Percentiles rank a stretch among this genome's conserved stretches.
Evolutionary conservation across 2,888 invertebrate genomes (phyloP).

Genomic region (Xylophagus ater): DNA sequence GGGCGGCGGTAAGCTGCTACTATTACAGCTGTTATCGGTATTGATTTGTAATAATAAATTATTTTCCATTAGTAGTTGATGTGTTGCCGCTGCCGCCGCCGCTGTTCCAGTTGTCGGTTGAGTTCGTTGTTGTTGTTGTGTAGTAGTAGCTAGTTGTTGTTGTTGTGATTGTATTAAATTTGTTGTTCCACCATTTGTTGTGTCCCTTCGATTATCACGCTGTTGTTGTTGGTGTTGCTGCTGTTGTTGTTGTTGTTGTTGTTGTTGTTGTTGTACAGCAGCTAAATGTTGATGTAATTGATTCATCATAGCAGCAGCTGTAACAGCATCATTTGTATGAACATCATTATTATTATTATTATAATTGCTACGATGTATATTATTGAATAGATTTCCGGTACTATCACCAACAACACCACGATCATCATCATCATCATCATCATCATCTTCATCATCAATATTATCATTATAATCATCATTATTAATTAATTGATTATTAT

Average conservation of each 20-base stretch:
- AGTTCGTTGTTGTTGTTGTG: not conserved
- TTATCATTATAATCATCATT: not conserved
- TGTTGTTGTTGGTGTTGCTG: constrained; percentile 12
- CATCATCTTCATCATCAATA: not conserved
- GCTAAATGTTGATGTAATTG: constrained; percentile 21
- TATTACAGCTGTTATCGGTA: constrained; percentile 15
- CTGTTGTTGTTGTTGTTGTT: constrained; percentile 1
- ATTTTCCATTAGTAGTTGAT: constrained; percentile 21
- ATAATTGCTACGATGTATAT: constrained; percentile 8
- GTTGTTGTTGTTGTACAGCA: constrained; percentile 13
- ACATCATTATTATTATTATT: constrained; percentile 10
- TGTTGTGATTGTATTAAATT: constrained; percentile 6
- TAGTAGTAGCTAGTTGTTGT: constrained; percentile 2
- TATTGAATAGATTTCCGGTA: constrained; percentile 7
- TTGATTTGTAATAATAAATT: constrained; percentile 24
- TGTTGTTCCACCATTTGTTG: no score
- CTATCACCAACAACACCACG: no score
- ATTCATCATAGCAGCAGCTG: constrained; percentile 18
- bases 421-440: not conserved
- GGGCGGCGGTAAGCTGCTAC: constrained; percentile 4
- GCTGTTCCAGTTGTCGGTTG: constrained; percentile 1
- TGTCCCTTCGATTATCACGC: constrained; percentile 7
- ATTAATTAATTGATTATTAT: not conserved
- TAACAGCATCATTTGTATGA: constrained; percentile 6
- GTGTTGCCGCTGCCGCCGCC: constrained; percentile 13